phyloP scores from a whole-genome alignment of 2,888 invertebrate species.

The Galerucella pusilla region DNA sequence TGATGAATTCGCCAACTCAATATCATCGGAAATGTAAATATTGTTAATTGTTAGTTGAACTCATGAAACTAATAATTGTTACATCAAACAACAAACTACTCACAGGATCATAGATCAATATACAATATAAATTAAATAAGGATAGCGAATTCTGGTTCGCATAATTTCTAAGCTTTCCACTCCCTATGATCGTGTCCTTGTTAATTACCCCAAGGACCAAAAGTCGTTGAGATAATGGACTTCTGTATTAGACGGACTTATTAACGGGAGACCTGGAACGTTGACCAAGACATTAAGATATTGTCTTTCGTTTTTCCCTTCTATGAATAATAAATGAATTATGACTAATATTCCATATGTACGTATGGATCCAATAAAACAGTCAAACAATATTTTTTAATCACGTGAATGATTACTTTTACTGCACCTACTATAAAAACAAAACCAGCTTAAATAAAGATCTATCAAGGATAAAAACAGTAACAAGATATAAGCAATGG shows the following conservation, averaged over 20 bases:
- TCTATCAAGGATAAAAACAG: too few relatives aligned
- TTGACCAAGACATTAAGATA: conserved; percentile 58
- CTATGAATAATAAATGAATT: conserved; percentile 57
- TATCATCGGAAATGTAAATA: too few relatives aligned
- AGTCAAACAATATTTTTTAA: background rate
- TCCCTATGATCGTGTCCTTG: conserved; percentile 28
- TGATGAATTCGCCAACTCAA: too few relatives aligned
- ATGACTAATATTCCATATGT: conserved; percentile 6
- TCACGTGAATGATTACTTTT: background rate
- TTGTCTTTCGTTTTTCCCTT: conserved; percentile 57
- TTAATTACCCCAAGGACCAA: conserved; percentile 57
- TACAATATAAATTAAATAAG: conserved; percentile 23
- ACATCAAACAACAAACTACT: conserved; percentile 1
- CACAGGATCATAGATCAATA: conserved; percentile 17
- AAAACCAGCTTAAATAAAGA: too few relatives aligned
- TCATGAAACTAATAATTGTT: too few relatives aligned
- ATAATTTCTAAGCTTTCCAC: conserved; percentile 22
- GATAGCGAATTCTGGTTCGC: background rate
- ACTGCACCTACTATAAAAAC: background rate
- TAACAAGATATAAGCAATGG: too few relatives aligned
- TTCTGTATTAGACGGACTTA: conserved; percentile 41
- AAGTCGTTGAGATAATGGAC: conserved; percentile 59
- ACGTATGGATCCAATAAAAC: background rate
- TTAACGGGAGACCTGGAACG: conserved; percentile 36
- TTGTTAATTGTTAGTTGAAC: too few relatives aligned